Conservation (phyloP, 2,113 vertebrate species). For the Crotophaga sulcirostris region DNA sequence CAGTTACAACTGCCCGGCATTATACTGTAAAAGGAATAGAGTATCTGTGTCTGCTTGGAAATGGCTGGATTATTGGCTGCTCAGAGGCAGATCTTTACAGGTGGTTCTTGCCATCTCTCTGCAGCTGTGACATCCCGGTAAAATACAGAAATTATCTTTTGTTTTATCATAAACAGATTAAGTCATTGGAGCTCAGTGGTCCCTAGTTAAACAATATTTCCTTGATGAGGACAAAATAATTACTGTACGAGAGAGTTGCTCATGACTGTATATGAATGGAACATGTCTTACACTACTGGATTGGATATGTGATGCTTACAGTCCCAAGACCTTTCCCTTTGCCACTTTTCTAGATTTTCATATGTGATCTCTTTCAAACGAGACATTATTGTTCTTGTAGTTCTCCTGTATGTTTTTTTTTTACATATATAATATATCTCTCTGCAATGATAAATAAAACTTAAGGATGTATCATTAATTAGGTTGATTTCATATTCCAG, state of each 20-base stretch:
- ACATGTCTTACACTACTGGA: not conserved
- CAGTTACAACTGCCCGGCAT: not conserved
- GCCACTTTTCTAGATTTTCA: not conserved
- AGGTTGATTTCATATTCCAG: not conserved
- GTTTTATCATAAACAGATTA: not conserved
- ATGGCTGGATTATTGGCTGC: not conserved
- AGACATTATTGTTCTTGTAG: not conserved
- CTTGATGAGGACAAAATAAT: not conserved
- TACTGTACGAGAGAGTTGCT: not conserved
- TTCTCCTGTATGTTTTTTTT: not conserved
- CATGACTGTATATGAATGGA: not conserved
- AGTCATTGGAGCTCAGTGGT: not conserved
- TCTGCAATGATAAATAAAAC: not conserved
- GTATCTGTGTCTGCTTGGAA: not conserved
- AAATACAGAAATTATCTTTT: not conserved
- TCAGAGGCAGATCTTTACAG: not conserved
- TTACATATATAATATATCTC: not conserved
- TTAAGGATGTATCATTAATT: not conserved
- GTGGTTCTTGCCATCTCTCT: not conserved
- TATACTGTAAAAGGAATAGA: not conserved
- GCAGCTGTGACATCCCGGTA: not conserved
- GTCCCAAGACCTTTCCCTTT: not conserved
- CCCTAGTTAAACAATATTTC: not conserved
- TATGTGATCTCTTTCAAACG: not conserved
- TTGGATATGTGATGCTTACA: not conserved